A percentile compares a stretch with the other conserved stretches of the same genome.
These are phyloP conservation scores for Drosophila bocqueti DNA, from an alignment of 1,140 invertebrate species.

Conservation along the genomic window DNA sequence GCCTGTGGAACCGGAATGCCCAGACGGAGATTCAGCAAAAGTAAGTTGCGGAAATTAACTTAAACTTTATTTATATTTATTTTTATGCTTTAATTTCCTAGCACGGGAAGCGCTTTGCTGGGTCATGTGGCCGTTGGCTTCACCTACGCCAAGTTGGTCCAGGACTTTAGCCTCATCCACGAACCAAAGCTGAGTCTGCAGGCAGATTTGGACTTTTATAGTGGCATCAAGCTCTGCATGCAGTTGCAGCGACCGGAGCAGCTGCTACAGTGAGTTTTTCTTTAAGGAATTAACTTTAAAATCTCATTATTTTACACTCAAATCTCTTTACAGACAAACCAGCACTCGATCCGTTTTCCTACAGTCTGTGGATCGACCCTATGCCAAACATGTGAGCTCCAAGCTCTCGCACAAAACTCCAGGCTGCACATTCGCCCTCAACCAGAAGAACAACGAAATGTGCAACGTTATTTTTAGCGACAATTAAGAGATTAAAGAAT, in stretches of 20 bases:
- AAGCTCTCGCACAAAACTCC: constrained; percentile 85
- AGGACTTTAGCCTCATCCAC: constrained; percentile 89
- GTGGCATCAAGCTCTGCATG: constrained; percentile 91
- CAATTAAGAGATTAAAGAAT: constrained; percentile 12
- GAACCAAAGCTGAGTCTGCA: constrained; percentile 91
- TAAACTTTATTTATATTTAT: background rate
- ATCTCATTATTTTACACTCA: background rate
- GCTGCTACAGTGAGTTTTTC: constrained; percentile 87
- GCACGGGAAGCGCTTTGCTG: constrained; percentile 89
- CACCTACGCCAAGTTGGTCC: constrained; percentile 89
- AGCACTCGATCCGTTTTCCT: constrained; percentile 60
- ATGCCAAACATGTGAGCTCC: constrained; percentile 60
- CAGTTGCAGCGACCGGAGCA: constrained; percentile 91
- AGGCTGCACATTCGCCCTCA: constrained; percentile 91
- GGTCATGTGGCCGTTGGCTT: constrained; percentile 89
- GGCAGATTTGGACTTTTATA: constrained; percentile 93
- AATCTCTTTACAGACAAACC: constrained; percentile 42
- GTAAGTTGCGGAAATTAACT: constrained; percentile 84
- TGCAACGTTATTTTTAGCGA: constrained; percentile 86
- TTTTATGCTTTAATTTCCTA: constrained; percentile 81
- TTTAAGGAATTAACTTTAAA: too few relatives aligned
- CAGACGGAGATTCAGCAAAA: constrained; percentile 92
- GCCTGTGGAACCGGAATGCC: constrained; percentile 94
- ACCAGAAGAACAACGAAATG: constrained; percentile 93
- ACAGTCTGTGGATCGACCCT: constrained; percentile 44